Evolutionary conservation across 53 echinoderm and acorn worm species (phyloP).

Genomic region (Hippasteria phrygiana): DNA sequence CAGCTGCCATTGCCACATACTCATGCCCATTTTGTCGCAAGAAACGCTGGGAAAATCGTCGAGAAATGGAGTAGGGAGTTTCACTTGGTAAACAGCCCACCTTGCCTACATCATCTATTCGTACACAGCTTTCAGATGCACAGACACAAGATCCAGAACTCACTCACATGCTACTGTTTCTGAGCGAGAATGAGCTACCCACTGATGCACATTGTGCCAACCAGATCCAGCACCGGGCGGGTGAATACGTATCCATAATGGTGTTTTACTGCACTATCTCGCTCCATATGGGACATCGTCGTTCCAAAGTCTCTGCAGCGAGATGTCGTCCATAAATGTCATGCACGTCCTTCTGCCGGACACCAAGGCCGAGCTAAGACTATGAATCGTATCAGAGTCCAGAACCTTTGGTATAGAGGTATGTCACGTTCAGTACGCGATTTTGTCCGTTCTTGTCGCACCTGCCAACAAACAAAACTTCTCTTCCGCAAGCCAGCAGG

Average conservation of each 20-base stretch:
- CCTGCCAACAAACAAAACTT: slow-evolving; percentile 62
- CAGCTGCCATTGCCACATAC: background rate
- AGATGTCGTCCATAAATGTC: slow-evolving; percentile 38
- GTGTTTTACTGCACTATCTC: too few relatives aligned
- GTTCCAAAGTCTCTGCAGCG: slow-evolving; percentile 7
- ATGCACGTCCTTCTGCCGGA: slow-evolving; percentile 45
- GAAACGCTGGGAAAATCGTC: background rate
- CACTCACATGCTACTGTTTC: background rate
- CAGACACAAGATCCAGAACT: slow-evolving; percentile 13
- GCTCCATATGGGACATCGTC: background rate
- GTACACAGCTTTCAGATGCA: background rate
- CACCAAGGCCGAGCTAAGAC: slow-evolving; percentile 74
- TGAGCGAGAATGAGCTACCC: background rate
- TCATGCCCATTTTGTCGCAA: background rate
- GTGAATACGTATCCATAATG: too few relatives aligned
- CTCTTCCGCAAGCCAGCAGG: slow-evolving; percentile 63
- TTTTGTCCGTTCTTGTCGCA: slow-evolving; percentile 45
- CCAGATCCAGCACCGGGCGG: background rate
- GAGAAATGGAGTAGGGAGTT: background rate
- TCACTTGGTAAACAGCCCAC: background rate
- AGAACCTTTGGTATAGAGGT: slow-evolving; percentile 28
- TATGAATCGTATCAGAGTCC: slow-evolving; percentile 27
- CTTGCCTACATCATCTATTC: too few relatives aligned
- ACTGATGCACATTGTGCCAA: background rate
- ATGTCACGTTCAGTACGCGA: slow-evolving; percentile 19